Conservation (phyloP, 2,888 invertebrate species). For the Brassicogethes aeneus region DNA sequence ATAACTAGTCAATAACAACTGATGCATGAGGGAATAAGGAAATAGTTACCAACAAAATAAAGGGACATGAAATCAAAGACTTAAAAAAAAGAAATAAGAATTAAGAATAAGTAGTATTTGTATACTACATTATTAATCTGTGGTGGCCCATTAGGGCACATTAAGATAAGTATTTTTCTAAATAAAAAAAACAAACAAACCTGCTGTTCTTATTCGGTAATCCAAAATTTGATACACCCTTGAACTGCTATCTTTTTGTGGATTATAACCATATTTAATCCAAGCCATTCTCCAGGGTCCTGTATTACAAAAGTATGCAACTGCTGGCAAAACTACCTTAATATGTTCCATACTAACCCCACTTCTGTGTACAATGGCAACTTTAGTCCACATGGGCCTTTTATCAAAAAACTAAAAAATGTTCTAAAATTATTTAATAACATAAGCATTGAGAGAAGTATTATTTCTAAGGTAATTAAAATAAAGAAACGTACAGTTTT, state of each 20-base stretch:
- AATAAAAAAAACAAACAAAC: too few species aligned
- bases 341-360: constrained; percentile 53
- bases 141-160: too few species aligned
- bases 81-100: too few species aligned
- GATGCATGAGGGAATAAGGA: too few species aligned
- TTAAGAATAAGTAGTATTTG: too few species aligned
- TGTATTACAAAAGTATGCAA: constrained; percentile 76
- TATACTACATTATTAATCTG: too few species aligned
- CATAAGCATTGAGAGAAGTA: too few species aligned
- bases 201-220: constrained; percentile 59
- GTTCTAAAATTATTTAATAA: constrained; percentile 5
- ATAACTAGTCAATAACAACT: too few species aligned
- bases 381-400: constrained; percentile 83
- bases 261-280: constrained; percentile 88
- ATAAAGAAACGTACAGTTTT: not conserved
- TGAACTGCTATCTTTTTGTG: constrained; percentile 66
- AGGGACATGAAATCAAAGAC: too few species aligned
- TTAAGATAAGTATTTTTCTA: too few species aligned
- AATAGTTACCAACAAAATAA: too few species aligned
- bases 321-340: constrained; percentile 70
- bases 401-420: constrained; percentile 64
- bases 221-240: constrained; percentile 85
- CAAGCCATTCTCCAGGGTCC: constrained; percentile 94
- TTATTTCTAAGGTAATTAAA: too few species aligned
- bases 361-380: constrained; percentile 59